Conservation (phyloP, 2,888 invertebrate genomes). For the Megalurothrips usitatus region DNA sequence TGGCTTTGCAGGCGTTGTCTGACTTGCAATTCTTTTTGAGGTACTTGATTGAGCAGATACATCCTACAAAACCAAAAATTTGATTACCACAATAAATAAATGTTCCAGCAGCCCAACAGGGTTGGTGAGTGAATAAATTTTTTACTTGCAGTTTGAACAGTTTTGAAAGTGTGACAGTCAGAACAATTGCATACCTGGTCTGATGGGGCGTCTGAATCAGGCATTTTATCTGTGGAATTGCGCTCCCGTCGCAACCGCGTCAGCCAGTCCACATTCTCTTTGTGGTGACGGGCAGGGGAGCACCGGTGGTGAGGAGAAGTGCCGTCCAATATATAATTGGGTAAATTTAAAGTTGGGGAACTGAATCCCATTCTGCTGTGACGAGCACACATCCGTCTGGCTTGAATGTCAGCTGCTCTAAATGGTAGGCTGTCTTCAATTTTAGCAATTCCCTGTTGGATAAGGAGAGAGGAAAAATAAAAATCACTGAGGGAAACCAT, state of each 20-base stretch:
- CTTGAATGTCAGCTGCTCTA: neutral
- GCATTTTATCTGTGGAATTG: neutral
- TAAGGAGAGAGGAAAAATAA: slow-evolving; percentile 30
- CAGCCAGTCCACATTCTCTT: slow-evolving; percentile 67
- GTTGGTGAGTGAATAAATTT: neutral
- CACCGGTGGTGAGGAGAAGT: slow-evolving; percentile 69
- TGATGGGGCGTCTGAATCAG: neutral
- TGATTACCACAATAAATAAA: neutral
- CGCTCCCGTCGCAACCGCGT: slow-evolving; percentile 41
- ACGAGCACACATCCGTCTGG: neutral
- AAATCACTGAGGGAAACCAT: neutral
- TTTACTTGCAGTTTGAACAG: neutral
- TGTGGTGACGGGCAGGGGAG: slow-evolving; percentile 64
- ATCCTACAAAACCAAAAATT: neutral
- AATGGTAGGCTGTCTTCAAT: slow-evolving; percentile 37
- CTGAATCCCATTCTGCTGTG: neutral
- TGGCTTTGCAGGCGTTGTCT: neutral
- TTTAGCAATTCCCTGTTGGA: slow-evolving; percentile 39
- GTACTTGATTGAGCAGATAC: neutral
- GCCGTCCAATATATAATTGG: slow-evolving; percentile 71
- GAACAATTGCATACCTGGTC: neutral
- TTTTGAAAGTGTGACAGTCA: neutral
- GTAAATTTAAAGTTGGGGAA: slow-evolving; percentile 66
- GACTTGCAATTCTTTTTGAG: neutral
- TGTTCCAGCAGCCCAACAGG: neutral